Evolutionary conservation across 2,797 vertebrate genomes (phyloP).

Genomic region (Xiphophorus birchmanni): DNA sequence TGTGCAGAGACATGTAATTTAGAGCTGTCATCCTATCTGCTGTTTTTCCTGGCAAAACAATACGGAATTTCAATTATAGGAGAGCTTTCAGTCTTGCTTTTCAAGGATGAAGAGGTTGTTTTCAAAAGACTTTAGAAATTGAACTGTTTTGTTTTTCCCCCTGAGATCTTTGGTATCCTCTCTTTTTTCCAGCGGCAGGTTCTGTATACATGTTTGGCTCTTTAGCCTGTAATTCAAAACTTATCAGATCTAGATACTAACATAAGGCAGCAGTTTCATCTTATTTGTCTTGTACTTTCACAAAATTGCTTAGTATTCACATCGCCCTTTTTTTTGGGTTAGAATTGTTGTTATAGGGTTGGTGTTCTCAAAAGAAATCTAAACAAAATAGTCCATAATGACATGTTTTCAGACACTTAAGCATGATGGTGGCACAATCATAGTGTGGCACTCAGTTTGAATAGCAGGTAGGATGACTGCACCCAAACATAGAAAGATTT

Average conservation of each 20-base stretch:
- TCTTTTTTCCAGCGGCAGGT: conserved; percentile 8
- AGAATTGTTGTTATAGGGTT: too few species aligned
- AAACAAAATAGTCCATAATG: not conserved
- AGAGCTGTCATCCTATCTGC: conserved; percentile 40
- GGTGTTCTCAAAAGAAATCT: too few species aligned
- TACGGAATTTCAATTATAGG: conserved; percentile 48
- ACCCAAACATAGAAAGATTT: not conserved
- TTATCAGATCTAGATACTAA: conserved; percentile 14
- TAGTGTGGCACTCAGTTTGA: not conserved
- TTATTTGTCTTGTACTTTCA: conserved; percentile 24
- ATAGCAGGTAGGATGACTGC: not conserved
- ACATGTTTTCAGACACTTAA: too few species aligned
- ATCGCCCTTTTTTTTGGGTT: too few species aligned
- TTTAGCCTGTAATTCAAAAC: conserved; percentile 24
- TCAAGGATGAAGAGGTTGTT: conserved; percentile 32
- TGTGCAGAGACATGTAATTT: conserved; percentile 54
- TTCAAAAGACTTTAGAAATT: conserved; percentile 29
- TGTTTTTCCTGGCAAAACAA: conserved; percentile 37
- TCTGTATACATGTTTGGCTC: conserved; percentile 4
- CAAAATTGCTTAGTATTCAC: conserved; percentile 19
- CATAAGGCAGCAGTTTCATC: conserved; percentile 15
- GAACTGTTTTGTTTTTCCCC: not conserved
- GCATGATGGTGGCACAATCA: not conserved
- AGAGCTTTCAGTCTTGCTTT: conserved; percentile 1
- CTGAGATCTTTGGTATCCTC: conserved; percentile 29